These are phyloP conservation scores for Myopa testacea DNA, from an alignment of 2,888 invertebrate genomes.

Conservation along the genomic window DNA sequence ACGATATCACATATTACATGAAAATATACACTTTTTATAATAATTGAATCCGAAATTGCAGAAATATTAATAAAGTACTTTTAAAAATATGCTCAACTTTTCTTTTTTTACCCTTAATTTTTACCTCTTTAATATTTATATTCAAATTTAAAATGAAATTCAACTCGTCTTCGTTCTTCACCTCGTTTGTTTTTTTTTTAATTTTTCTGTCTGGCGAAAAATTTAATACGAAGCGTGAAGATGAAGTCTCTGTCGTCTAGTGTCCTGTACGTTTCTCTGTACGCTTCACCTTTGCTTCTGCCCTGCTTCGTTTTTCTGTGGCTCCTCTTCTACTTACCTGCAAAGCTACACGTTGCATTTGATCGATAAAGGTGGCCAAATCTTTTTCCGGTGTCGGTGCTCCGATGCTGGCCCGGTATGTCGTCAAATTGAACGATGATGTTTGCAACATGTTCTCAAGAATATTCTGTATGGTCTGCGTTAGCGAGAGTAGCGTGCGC, in stretches of 20 bases:
- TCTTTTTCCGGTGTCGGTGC: constrained; percentile 69
- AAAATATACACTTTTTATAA: too few relatives aligned
- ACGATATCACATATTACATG: too few relatives aligned
- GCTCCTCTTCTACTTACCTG: constrained; percentile 57
- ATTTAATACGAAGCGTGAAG: neutral
- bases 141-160: neutral
- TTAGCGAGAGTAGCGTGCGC: constrained; percentile 63
- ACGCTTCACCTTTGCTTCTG: too few relatives aligned
- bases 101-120: too few relatives aligned
- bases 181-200: too few relatives aligned
- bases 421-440: constrained; percentile 66
- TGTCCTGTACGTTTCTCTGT: too few relatives aligned
- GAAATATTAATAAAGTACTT: too few relatives aligned
- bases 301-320: too few relatives aligned
- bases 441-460: constrained; percentile 67
- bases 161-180: too few relatives aligned
- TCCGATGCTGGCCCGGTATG: constrained; percentile 64
- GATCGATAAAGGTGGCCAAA: constrained; percentile 68
- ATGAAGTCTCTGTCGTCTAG: too few relatives aligned
- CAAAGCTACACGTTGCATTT: constrained; percentile 68
- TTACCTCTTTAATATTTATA: neutral
- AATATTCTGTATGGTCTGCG: constrained; percentile 66
- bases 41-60: too few relatives aligned
- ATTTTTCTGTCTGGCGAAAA: neutral
- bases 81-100: too few relatives aligned